Base-by-base conservation (phyloP, 2,797 vertebrate genomes). In the Spinus olivaceus region DNA sequence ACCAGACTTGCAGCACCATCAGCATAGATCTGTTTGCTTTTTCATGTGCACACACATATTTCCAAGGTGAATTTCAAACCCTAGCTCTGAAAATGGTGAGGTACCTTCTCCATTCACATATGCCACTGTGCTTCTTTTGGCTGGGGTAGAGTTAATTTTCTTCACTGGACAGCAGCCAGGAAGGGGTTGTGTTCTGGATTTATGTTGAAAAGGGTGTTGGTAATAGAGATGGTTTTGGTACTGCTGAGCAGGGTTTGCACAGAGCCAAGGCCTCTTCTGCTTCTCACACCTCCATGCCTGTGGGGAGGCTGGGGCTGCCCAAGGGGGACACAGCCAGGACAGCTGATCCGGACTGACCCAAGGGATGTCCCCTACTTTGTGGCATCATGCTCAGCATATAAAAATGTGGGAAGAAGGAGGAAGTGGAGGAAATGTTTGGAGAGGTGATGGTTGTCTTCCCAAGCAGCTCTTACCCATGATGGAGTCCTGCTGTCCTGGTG, bases 21-120 rank as follows among this genome's bases (percentile, higher is more conserved):
- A 54, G 16, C n/a, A 86, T 22, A 53, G 28, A 46, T 35, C 30
- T 66, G 25, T 44, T 76, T 14, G 6, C 33, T 74, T 71, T 79
- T 74, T 41, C 28, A 17, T 2, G 6, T 18, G 20, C 9, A 7
- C 39, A 14, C 4, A 0, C 7, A 10, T 5, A 3, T 50, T 81
- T 81, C 32, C 21, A 42, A 64, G 24, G 17, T 17, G 24, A 30
- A 7, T 22, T 65, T 53, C 33, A 56, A 78, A 47, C 33, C 21
- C 37, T 25, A 8, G 20, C 19, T 86, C 51, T 66, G 59, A 57
- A 71, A 57, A 74, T 14, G 3, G 18, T 32, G 32, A 61, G 24
- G 3, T 44, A 37, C 10, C 28, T 82, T 53, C 49, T 65, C 28
- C 10, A 32, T 46, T 70, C 22, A 16, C 39, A 39, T 24, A 2